Evolutionary conservation across 2,888 invertebrate genomes (phyloP).

Genomic region (Aspidiotus destructor): DNA sequence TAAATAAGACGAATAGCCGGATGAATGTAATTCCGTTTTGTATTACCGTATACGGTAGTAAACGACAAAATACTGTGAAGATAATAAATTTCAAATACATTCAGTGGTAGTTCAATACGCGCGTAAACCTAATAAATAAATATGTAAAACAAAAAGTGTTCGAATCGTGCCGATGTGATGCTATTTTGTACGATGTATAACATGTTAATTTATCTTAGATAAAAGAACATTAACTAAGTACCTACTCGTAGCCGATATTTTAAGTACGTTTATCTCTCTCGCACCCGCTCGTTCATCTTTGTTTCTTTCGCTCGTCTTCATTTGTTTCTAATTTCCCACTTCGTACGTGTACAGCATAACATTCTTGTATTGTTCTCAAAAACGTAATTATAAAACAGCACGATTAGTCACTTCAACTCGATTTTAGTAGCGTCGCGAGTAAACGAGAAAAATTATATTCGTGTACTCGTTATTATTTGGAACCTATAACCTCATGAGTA

Average conservation of each 20-base stretch:
- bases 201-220: constrained; percentile 16
- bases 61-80: constrained; percentile 7
- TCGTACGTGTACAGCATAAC: too few relatives aligned
- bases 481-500: too few relatives aligned
- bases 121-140: constrained; percentile 23
- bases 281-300: too few relatives aligned
- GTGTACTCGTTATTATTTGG: too few relatives aligned
- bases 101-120: constrained; percentile 26
- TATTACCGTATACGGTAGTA: constrained; percentile 4
- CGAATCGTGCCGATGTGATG: constrained; percentile 18
- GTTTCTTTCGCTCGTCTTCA: too few relatives aligned
- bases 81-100: constrained; percentile 25
- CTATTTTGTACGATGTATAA: constrained; percentile 14
- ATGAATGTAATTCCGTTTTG: constrained; percentile 4
- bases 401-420: too few relatives aligned
- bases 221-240: constrained; percentile 4
- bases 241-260: background rate
- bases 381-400: too few relatives aligned
- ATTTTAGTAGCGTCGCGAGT: too few relatives aligned
- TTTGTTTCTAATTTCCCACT: too few relatives aligned
- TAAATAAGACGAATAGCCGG: constrained; percentile 2
- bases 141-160: constrained; percentile 26
- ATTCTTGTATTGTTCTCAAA: too few relatives aligned
- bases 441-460: too few relatives aligned
- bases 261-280: background rate